Evolutionary conservation across 2,888 invertebrate species (phyloP).

Genomic region (Ophraella communa): DNA sequence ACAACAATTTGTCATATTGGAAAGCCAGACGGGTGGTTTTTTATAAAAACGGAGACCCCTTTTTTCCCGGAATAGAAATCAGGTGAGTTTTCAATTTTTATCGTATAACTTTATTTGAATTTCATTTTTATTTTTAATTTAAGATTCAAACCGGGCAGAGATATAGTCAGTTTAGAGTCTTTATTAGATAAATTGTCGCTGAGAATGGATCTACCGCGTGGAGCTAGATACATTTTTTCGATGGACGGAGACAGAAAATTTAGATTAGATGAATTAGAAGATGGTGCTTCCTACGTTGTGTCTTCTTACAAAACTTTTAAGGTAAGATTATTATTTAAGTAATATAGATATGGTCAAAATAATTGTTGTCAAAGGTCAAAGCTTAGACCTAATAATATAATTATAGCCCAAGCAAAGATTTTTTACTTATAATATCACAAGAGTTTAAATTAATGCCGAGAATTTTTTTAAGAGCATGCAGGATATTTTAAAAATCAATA

Average conservation of each 20-base stretch:
- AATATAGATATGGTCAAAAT: too few species aligned
- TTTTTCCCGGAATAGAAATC: constrained; percentile 87
- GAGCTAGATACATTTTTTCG: constrained; percentile 89
- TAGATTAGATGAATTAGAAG: constrained; percentile 83
- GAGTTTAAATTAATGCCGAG: too few species aligned
- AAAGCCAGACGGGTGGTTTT: constrained; percentile 86
- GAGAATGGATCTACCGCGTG: constrained; percentile 85
- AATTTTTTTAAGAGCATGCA: too few species aligned
- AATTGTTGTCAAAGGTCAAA: too few species aligned
- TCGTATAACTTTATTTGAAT: too few species aligned
- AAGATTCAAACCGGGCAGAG: constrained; percentile 86
- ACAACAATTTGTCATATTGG: constrained; percentile 84
- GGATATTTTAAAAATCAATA: too few species aligned
- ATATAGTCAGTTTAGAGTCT: constrained; percentile 84
- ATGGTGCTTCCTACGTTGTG: constrained; percentile 91
- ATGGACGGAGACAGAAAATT: constrained; percentile 89
- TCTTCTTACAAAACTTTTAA: constrained; percentile 91
- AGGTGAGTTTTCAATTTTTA: constrained; percentile 30
- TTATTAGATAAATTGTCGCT: constrained; percentile 86
- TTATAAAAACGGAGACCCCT: constrained; percentile 93
- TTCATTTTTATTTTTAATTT: too few species aligned
- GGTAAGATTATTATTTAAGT: constrained; percentile 66
- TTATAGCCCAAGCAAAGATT: too few species aligned
- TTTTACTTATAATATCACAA: too few species aligned
- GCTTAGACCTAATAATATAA: too few species aligned